Percentiles rank a stretch among this genome's conserved stretches.
Evolutionary conservation across 2,797 vertebrate species (phyloP).

Genomic region (Helicolenus hilgendorfi): DNA sequence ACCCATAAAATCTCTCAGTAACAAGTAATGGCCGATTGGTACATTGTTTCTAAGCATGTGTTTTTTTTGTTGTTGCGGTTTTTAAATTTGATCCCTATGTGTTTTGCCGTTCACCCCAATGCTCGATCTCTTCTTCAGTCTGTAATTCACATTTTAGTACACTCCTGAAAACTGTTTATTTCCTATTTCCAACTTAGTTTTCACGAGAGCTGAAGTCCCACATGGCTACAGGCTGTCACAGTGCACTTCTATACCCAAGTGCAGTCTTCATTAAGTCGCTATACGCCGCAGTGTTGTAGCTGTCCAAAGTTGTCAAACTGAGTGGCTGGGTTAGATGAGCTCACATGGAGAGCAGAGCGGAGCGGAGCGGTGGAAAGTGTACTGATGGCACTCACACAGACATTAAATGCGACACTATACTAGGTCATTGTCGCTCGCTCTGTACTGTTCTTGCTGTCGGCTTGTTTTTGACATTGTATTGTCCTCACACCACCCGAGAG

Average conservation of each 20-base stretch:
- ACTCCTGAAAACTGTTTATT: background rate
- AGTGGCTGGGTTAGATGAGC: background rate
- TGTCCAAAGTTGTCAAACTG: conserved; percentile 7
- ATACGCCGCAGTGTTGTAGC: background rate
- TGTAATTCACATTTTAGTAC: background rate
- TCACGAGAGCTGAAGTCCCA: background rate
- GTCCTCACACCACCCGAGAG: conserved; percentile 3
- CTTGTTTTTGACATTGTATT: conserved; percentile 14
- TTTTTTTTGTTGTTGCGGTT: background rate
- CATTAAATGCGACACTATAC: background rate
- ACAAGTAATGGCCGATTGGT: conserved; percentile 62
- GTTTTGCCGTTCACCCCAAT: background rate
- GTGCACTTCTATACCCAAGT: background rate
- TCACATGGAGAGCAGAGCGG: background rate
- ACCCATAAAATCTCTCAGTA: conserved; percentile 72
- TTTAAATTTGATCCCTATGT: background rate
- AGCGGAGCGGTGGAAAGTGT: background rate
- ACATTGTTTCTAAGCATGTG: conserved; percentile 13
- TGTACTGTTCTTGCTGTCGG: background rate
- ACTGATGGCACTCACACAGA: background rate
- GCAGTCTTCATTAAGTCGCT: conserved; percentile 10
- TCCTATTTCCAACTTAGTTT: background rate
- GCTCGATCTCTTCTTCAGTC: background rate
- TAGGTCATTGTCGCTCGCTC: background rate
- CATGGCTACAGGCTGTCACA: background rate